These are phyloP conservation scores for Amazonetta brasiliensis DNA, from an alignment of 2,797 vertebrate species.

Conservation along the genomic window DNA sequence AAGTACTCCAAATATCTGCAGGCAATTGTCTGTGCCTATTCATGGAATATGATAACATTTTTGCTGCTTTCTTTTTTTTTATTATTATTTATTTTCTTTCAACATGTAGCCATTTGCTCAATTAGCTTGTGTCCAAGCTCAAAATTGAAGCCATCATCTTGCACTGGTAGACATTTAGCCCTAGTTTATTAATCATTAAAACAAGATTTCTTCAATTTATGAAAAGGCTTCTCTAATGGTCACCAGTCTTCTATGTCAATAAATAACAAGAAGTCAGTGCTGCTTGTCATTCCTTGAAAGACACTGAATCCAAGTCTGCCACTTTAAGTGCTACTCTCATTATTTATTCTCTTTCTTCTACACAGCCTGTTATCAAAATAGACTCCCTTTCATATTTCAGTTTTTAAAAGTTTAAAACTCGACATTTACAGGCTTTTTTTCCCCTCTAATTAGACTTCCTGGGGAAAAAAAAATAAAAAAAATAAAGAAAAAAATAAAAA, in stretches of 20 bases:
- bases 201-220: background rate
- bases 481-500: background rate
- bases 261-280: conserved; percentile 6
- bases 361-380: conserved; percentile 45
- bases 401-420: conserved; percentile 49
- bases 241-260: background rate
- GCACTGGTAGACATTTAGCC: background rate
- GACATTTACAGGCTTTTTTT: conserved; percentile 9
- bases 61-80: background rate
- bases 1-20: background rate
- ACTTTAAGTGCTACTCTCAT: conserved; percentile 56
- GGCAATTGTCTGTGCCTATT: background rate
- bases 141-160: background rate
- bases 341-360: conserved; percentile 74
- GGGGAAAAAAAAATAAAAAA: background rate
- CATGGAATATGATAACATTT: background rate
- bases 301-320: conserved; percentile 11
- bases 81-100: background rate
- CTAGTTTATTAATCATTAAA: conserved; percentile 14
- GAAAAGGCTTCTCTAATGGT: conserved; percentile 11
- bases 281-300: conserved; percentile 47
- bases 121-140: background rate
- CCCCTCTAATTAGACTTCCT: background rate
- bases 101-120: background rate
- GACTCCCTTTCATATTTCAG: conserved; percentile 57